Conservation (phyloP, 2,113 vertebrate genomes). For the Leptodactylus fuscus region DNA sequence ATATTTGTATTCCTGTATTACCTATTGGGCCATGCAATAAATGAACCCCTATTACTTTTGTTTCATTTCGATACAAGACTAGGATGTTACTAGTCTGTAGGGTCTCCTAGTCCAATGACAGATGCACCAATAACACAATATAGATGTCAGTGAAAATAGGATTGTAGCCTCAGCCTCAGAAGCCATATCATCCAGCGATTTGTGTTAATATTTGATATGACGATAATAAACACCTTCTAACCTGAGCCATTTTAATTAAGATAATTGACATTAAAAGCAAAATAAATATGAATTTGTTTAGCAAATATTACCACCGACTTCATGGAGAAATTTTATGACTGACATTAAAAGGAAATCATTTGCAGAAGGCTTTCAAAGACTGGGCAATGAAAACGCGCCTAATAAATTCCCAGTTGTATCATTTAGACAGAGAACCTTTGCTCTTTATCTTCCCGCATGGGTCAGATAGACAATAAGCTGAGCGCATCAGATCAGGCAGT, state of each 20-base stretch:
- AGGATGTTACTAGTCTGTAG: too few relatives aligned
- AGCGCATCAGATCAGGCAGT: slow-evolving; percentile 18
- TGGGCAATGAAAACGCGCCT: not conserved
- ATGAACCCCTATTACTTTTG: too few relatives aligned
- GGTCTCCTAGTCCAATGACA: too few relatives aligned
- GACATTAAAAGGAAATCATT: not conserved
- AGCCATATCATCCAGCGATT: not conserved
- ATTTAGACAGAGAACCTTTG: not conserved
- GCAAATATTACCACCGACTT: not conserved
- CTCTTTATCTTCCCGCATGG: slow-evolving; percentile 10
- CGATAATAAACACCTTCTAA: not conserved
- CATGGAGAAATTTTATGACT: not conserved
- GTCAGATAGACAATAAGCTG: not conserved
- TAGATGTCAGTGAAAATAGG: too few relatives aligned
- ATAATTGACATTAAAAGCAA: not conserved
- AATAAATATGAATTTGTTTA: not conserved
- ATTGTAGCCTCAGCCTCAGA: too few relatives aligned
- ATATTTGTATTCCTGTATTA: too few relatives aligned
- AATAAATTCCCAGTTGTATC: not conserved
- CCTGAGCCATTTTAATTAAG: not conserved
- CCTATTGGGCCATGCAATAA: too few relatives aligned
- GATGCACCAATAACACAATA: too few relatives aligned
- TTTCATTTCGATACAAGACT: too few relatives aligned
- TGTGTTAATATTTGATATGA: not conserved
- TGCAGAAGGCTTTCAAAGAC: not conserved